Base-by-base conservation (phyloP, 2,888 invertebrate species). In the Melinaea marsaeus region DNA sequence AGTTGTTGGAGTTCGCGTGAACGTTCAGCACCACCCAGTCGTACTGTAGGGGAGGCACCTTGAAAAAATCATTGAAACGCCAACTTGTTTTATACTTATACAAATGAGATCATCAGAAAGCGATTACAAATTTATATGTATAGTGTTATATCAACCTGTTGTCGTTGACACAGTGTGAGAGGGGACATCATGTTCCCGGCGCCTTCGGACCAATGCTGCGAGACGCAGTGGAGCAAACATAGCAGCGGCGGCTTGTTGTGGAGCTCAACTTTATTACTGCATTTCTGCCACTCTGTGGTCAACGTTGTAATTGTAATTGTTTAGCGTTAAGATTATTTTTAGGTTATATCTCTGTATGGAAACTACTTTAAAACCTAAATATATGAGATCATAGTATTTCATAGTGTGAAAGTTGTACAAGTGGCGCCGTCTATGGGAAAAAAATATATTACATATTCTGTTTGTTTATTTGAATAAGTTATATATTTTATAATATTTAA, bases 11-110 rank as follows among this genome's bases (percentile, higher is more conserved):
- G 54, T 91, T 90, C 0, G 93, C 93, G 75, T 93, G 91, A 0
- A 93, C 93, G 68, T 93, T 93, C 0, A 95, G 74, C 0, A 93
- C 94, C 0, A 94, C 93, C 93, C 94, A 95, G 70, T 95, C 94
- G 72, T 93, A 94, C 67, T 95, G 94, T 2, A 93, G 84, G 0
- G 92, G 84, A 4, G 88, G 86, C 57, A 93, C 92, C 86, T 92
- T 84, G 2, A 75, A 77, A 59, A 2, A 54, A 46, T 22, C 22
- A 22, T 22, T 22, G 22, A 22, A 22, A 22, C 22, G 22, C 22
- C 22, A 22, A 0, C 22, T 22, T 22, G 22, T 22, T 22, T 22
- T 22, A 22, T 22, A 22, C 22, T 22, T 22, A 22, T 22, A 22
- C 22, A 22, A 22, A 22, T 22, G 22, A 22, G 22, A 22, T 22